A percentile compares a stretch with the other conserved stretches of the same genome.
Conservation (phyloP, 2,888 invertebrate genomes). For the Scaptomyza parva region DNA sequence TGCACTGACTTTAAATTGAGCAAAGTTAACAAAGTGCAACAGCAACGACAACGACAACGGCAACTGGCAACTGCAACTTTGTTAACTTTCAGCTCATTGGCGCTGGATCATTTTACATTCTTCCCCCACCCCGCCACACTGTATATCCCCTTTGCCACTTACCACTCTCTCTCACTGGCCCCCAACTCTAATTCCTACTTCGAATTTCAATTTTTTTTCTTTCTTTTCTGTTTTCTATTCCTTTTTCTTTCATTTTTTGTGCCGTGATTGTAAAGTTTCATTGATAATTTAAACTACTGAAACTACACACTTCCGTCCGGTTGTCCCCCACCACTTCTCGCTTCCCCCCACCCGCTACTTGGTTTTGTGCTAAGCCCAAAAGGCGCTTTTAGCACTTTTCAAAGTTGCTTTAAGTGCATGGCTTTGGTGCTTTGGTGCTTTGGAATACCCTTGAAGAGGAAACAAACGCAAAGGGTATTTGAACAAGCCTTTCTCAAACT, state of each 20-base stretch:
- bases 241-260: conserved; percentile 20
- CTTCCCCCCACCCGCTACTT: neutral
- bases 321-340: neutral
- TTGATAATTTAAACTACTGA: conserved; percentile 78
- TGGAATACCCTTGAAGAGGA: conserved; percentile 6
- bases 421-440: too few relatives aligned
- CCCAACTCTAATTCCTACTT: conserved; percentile 13
- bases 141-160: conserved; percentile 4
- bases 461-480: conserved; percentile 6
- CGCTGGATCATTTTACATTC: conserved; percentile 49
- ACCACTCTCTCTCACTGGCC: neutral
- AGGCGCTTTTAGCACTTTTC: conserved; percentile 66
- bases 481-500: too few relatives aligned
- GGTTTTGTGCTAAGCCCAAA: conserved; percentile 56
- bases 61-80: conserved; percentile 52
- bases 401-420: conserved; percentile 51
- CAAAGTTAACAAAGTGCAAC: conserved; percentile 68
- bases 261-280: conserved; percentile 75
- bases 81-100: conserved; percentile 68
- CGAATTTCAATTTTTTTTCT: conserved; percentile 30
- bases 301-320: conserved; percentile 40
- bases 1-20: conserved; percentile 52
- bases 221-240: conserved; percentile 4
- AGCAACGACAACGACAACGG: conserved; percentile 8
- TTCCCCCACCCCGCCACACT: neutral